phyloP scores from a whole-genome alignment of 1,140 invertebrate species.

The Drosophila melanogaster region Release_6_plus_ISO1_MT NT_033777.3:8460501-8461000 shows the following conservation, averaged over 20 bases:
- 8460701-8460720: slow-evolving; percentile 72
- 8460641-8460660: slow-evolving; percentile 78
- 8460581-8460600: slow-evolving; percentile 30
- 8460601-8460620: slow-evolving; percentile 69
- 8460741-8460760: not conserved
- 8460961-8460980: slow-evolving; percentile 79
- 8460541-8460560: slow-evolving; percentile 62
- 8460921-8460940: slow-evolving; percentile 1
- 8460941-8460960: slow-evolving; percentile 70
- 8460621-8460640: slow-evolving; percentile 78
- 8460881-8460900: slow-evolving; percentile 58
- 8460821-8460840: slow-evolving; percentile 77
- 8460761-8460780: not conserved
- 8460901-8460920: slow-evolving; percentile 54
- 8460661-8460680: slow-evolving; percentile 50
- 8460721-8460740: slow-evolving; percentile 61
- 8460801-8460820: slow-evolving; percentile 10
- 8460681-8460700: slow-evolving; percentile 14
- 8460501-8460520: slow-evolving; percentile 65
- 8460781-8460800: not conserved
- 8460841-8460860: slow-evolving; percentile 77
- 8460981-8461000: slow-evolving; percentile 20
- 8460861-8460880: slow-evolving; percentile 54
- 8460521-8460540: slow-evolving; percentile 4
- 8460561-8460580: slow-evolving; percentile 13